Conservation (phyloP, 1,140 invertebrate species). For the Battus philenor region DNA sequence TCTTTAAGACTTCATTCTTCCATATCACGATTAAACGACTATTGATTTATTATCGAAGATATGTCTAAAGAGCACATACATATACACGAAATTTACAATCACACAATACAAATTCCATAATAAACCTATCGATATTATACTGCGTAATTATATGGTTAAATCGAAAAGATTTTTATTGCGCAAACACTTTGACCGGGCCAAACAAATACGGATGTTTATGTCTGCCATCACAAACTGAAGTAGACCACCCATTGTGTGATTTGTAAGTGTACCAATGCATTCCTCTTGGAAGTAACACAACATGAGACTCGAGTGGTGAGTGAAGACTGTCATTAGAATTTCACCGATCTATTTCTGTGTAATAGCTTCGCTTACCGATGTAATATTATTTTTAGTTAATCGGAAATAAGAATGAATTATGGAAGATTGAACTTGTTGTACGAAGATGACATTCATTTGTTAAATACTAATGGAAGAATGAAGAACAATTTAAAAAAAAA, state of each 20-base stretch:
- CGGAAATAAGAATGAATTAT: constrained; percentile 39
- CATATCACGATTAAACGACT: too few relatives aligned
- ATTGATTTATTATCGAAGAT: too few relatives aligned
- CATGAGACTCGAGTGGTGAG: constrained; percentile 23
- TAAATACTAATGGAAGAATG: constrained; percentile 14
- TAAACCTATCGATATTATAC: too few relatives aligned
- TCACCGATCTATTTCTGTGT: constrained; percentile 44
- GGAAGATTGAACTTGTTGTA: constrained; percentile 33
- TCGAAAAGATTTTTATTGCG: constrained; percentile 1
- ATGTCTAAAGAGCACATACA: too few relatives aligned
- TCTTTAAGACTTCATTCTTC: too few relatives aligned
- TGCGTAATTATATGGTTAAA: neutral
- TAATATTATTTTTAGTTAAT: constrained; percentile 49
- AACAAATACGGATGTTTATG: constrained; percentile 16
- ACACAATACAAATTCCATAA: too few relatives aligned
- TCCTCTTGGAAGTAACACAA: constrained; percentile 37
- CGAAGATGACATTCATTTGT: constrained; percentile 16
- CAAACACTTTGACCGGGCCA: constrained; percentile 9
- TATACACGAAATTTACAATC: too few relatives aligned
- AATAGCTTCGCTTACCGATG: constrained; percentile 25
- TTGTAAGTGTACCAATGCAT: constrained; percentile 38
- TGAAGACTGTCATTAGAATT: constrained; percentile 50
- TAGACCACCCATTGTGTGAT: constrained; percentile 49
- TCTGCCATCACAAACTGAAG: constrained; percentile 20
- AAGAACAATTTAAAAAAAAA: too few relatives aligned